phyloP scores from a whole-genome alignment of 2,888 invertebrate species.

The Leptogaster cylindrica region DNA sequence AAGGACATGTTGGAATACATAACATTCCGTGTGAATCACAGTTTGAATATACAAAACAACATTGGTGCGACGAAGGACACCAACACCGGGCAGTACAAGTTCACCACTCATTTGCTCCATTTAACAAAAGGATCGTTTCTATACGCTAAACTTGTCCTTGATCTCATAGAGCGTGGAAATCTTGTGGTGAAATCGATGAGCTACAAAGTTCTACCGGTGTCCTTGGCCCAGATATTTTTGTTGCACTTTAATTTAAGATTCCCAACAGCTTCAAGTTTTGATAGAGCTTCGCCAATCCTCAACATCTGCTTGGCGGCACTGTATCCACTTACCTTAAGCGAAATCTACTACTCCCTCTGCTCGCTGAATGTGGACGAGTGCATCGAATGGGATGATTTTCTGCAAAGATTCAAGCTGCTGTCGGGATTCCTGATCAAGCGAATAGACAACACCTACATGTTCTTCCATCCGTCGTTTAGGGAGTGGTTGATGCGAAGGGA shows the following conservation, averaged over 20 bases:
- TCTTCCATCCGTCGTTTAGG: constrained; percentile 96
- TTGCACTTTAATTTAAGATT: constrained; percentile 91
- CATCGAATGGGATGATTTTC: constrained; percentile 88
- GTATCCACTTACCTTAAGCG: constrained; percentile 86
- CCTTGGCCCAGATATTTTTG: constrained; percentile 86
- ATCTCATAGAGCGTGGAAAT: constrained; percentile 89
- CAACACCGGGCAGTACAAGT: constrained; percentile 74
- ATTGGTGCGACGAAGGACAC: constrained; percentile 66
- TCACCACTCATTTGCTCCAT: constrained; percentile 83
- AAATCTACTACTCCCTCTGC: constrained; percentile 93
- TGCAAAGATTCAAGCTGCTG: constrained; percentile 84
- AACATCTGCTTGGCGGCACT: constrained; percentile 90
- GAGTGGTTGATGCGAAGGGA: constrained; percentile 90
- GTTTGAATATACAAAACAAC: constrained; percentile 84
- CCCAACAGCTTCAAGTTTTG: constrained; percentile 88
- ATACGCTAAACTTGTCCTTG: constrained; percentile 88
- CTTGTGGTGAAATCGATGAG: constrained; percentile 92
- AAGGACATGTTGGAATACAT: constrained; percentile 89
- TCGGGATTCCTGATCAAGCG: constrained; percentile 89
- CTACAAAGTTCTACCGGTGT: constrained; percentile 90
- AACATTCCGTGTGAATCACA: constrained; percentile 79
- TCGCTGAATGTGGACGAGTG: constrained; percentile 80
- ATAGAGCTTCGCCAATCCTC: constrained; percentile 85
- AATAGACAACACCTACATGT: constrained; percentile 93
- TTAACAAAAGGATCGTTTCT: constrained; percentile 89